Percentiles rank a stretch among this genome's conserved stretches.
Evolutionary conservation across 2,113 vertebrate species (phyloP).

Genomic region (Cepphus grylle): DNA sequence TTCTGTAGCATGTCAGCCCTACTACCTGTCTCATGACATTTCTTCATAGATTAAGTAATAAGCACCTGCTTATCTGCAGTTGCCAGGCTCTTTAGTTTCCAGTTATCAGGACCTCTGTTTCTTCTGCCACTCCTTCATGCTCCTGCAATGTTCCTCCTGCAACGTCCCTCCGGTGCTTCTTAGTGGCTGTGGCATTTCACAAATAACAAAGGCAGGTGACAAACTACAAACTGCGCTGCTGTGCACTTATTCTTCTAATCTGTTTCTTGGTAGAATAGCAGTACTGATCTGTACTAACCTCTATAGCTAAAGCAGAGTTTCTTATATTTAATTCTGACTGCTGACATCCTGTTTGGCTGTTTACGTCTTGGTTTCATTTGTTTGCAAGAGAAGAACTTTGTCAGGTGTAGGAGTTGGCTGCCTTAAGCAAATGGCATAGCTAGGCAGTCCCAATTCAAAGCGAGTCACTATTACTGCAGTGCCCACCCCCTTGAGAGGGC

Average conservation of each 20-base stretch:
- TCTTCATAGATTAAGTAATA: not conserved
- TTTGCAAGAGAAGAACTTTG: not conserved
- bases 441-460: not conserved
- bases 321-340: not conserved
- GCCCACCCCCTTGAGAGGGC: not conserved
- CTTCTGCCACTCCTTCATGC: not conserved
- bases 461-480: fast-evolving
- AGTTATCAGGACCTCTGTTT: not conserved
- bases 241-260: not conserved
- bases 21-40: not conserved
- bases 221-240: not conserved
- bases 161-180: not conserved
- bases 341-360: not conserved
- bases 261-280: not conserved
- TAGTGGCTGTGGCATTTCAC: not conserved
- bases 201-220: not conserved
- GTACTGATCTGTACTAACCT: not conserved
- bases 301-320: not conserved
- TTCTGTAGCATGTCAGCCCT: not conserved
- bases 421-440: not conserved
- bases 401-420: not conserved
- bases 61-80: not conserved
- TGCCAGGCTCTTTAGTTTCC: not conserved
- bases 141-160: not conserved
- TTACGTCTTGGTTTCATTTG: not conserved